phyloP scores from a whole-genome alignment of 1,140 invertebrate species.

The Zaprionus lachaisei region DNA sequence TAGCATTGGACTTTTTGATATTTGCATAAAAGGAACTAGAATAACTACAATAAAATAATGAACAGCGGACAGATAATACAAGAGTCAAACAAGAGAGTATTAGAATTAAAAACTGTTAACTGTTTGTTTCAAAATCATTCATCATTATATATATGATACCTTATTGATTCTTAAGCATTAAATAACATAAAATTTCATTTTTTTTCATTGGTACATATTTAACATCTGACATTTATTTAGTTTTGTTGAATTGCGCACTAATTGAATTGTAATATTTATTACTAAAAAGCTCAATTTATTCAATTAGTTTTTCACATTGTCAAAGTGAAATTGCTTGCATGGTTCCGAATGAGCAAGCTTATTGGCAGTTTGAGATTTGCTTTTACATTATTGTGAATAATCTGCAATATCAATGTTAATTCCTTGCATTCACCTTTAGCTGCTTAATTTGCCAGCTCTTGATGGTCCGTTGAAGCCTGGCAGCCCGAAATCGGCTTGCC shows the following conservation, averaged over 20 bases:
- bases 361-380: conserved; percentile 12
- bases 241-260: background rate
- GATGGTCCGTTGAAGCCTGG: conserved; percentile 32
- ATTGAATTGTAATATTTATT: background rate
- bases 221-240: background rate
- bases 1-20: conserved; percentile 37
- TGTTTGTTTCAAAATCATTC: too few species aligned
- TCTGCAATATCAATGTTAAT: conserved; percentile 38
- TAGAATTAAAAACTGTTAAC: too few species aligned
- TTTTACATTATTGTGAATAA: conserved; percentile 26
- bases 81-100: too few species aligned
- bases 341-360: background rate
- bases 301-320: background rate
- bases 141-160: background rate
- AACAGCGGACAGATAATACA: too few species aligned
- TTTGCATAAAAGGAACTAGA: background rate
- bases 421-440: conserved; percentile 36
- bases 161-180: background rate
- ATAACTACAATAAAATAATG: background rate
- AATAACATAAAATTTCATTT: too few species aligned
- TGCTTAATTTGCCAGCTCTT: conserved; percentile 51
- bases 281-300: background rate
- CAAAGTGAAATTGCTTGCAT: background rate
- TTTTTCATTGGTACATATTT: too few species aligned
- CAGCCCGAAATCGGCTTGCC: conserved; percentile 57